phyloP scores from a whole-genome alignment of 1,140 invertebrate species.

The Nebria ingens region DNA sequence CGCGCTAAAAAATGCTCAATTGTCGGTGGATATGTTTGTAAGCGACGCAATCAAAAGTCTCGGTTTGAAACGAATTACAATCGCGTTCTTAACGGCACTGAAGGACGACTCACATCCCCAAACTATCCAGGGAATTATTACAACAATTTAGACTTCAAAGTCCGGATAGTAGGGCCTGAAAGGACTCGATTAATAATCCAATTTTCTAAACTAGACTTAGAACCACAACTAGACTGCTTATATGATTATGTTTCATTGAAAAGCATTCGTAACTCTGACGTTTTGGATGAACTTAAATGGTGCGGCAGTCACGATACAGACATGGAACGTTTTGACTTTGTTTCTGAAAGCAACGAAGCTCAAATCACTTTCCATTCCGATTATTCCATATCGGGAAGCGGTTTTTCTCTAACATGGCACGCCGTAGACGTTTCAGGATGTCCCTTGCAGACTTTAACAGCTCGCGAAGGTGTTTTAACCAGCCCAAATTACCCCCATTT shows the following conservation, averaged over 20 bases:
- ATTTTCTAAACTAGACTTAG: slow-evolving; percentile 56
- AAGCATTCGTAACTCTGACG: slow-evolving; percentile 17
- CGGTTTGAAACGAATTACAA: slow-evolving; percentile 30
- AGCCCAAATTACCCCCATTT: slow-evolving; percentile 61
- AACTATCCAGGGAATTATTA: slow-evolving; percentile 56
- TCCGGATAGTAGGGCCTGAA: slow-evolving; percentile 46
- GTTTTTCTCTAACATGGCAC: slow-evolving; percentile 54
- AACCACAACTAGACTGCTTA: slow-evolving; percentile 60
- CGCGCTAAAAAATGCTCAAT: slow-evolving; percentile 41
- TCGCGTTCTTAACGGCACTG: slow-evolving; percentile 40
- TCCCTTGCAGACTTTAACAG: slow-evolving; percentile 48
- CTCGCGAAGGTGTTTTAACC: slow-evolving; percentile 43
- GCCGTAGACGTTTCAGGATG: slow-evolving; percentile 57
- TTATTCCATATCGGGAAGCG: slow-evolving; percentile 52
- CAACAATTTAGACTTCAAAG: slow-evolving; percentile 54
- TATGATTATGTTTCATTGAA: slow-evolving; percentile 60
- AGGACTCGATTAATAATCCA: slow-evolving; percentile 51
- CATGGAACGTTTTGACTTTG: slow-evolving; percentile 46
- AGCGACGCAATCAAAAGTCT: slow-evolving; percentile 23
- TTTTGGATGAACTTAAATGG: slow-evolving; percentile 31
- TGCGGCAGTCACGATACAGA: slow-evolving; percentile 45
- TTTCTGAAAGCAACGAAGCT: slow-evolving; percentile 47
- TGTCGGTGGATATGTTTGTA: slow-evolving; percentile 51
- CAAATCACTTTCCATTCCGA: slow-evolving; percentile 58
- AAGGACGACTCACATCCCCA: slow-evolving; percentile 46